Percentiles rank a stretch among this genome's conserved stretches.
These are phyloP conservation scores for Diloba caeruleocephala DNA, from an alignment of 2,888 invertebrate species.

Conservation along the genomic window DNA sequence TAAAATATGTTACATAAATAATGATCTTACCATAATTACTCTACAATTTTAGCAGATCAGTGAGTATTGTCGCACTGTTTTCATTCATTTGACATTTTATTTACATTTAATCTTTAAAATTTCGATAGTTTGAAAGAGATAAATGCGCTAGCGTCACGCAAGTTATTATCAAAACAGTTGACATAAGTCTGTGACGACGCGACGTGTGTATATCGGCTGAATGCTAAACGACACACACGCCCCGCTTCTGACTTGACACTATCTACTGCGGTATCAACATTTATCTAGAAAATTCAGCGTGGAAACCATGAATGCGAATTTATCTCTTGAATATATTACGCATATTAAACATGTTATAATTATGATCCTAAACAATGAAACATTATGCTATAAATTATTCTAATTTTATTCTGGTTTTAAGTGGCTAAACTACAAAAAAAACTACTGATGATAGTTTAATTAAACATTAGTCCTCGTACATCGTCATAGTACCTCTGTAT, in stretches of 20 bases:
- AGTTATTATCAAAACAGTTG: conserved; percentile 40
- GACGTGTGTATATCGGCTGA: conserved; percentile 14
- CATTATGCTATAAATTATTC: too few species aligned
- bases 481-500: too few species aligned
- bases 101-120: conserved; percentile 9
- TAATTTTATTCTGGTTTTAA: too few species aligned
- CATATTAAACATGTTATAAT: too few species aligned
- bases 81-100: conserved; percentile 13
- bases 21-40: conserved; percentile 35
- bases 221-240: conserved; percentile 37
- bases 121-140: conserved; percentile 15
- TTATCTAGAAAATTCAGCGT: conserved; percentile 25
- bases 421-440: too few species aligned
- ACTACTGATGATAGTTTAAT: too few species aligned
- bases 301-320: background rate
- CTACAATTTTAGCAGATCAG: conserved; percentile 5
- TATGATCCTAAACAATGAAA: too few species aligned
- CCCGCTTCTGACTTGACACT: conserved; percentile 30
- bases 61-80: conserved; percentile 15
- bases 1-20: background rate
- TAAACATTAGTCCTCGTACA: too few species aligned
- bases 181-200: conserved; percentile 19
- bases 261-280: conserved; percentile 25
- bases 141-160: conserved; percentile 15
- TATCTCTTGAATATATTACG: background rate